These are phyloP conservation scores for Drosophila engyochracea DNA, from an alignment of 2,888 invertebrate species.

Conservation along the genomic window DNA sequence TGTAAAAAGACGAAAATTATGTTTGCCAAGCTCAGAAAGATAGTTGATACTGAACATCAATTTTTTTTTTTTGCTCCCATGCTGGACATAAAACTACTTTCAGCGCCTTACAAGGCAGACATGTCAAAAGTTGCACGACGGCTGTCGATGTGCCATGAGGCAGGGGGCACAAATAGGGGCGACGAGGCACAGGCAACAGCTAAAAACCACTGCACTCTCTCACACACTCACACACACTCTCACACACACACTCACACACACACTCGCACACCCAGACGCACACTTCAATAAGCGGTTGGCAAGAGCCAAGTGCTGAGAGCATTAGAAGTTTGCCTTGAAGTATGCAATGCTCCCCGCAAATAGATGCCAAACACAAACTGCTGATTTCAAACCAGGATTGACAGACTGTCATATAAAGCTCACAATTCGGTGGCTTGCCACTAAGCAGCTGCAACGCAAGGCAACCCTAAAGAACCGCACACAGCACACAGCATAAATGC, in stretches of 20 bases:
- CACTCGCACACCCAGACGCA: not conserved
- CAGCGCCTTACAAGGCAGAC: constrained; percentile 75
- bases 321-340: constrained; percentile 73
- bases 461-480: not conserved
- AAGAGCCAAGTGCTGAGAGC: constrained; percentile 74
- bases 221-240: not conserved
- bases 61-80: constrained; percentile 8
- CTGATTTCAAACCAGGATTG: constrained; percentile 21
- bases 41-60: constrained; percentile 36
- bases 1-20: constrained; percentile 19
- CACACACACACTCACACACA: constrained; percentile 8
- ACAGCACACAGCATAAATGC: not conserved
- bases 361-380: constrained; percentile 32
- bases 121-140: constrained; percentile 83
- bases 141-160: constrained; percentile 58
- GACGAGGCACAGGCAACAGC: constrained; percentile 19
- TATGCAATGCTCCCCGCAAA: constrained; percentile 34
- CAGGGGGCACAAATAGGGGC: constrained; percentile 9
- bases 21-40: constrained; percentile 9
- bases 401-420: not conserved
- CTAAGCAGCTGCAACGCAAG: constrained; percentile 1
- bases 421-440: not conserved
- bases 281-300: constrained; percentile 48
- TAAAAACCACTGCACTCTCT: constrained; percentile 42
- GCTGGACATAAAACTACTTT: constrained; percentile 82